These are phyloP conservation scores for Platalea minor DNA, from an alignment of 2,797 vertebrate genomes.

Conservation along the genomic window DNA sequence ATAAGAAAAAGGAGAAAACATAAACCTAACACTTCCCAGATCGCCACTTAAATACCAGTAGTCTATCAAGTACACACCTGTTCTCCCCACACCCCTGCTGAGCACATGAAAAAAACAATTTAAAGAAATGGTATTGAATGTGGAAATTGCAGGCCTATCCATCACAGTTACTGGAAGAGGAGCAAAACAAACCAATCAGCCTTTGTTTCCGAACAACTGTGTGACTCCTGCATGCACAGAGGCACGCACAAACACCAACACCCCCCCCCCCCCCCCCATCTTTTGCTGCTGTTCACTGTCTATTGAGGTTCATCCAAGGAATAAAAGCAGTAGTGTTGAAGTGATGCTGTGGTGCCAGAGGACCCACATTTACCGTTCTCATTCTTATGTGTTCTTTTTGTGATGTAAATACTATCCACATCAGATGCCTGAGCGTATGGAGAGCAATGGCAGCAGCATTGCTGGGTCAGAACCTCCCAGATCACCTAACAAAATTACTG, in stretches of 20 bases:
- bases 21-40: conserved; percentile 30
- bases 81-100: conserved; percentile 38
- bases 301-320: background rate
- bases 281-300: background rate
- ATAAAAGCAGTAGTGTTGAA: background rate
- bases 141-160: conserved; percentile 26
- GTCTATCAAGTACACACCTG: conserved; percentile 48
- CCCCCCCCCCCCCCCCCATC: background rate
- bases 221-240: background rate
- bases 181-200: conserved; percentile 17
- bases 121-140: conserved; percentile 8
- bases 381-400: background rate
- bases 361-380: background rate
- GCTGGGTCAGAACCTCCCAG: background rate
- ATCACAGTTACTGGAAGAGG: conserved; percentile 12
- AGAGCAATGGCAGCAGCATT: background rate
- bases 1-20: conserved; percentile 16
- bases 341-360: background rate
- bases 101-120: conserved; percentile 17
- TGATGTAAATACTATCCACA: background rate
- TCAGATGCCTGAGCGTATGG: background rate
- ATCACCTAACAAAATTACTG: background rate
- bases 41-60: conserved; percentile 38
- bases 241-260: background rate
- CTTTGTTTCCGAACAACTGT: background rate